Conservation (phyloP, 2,888 invertebrate genomes). For the Bimastos eiseni region DNA sequence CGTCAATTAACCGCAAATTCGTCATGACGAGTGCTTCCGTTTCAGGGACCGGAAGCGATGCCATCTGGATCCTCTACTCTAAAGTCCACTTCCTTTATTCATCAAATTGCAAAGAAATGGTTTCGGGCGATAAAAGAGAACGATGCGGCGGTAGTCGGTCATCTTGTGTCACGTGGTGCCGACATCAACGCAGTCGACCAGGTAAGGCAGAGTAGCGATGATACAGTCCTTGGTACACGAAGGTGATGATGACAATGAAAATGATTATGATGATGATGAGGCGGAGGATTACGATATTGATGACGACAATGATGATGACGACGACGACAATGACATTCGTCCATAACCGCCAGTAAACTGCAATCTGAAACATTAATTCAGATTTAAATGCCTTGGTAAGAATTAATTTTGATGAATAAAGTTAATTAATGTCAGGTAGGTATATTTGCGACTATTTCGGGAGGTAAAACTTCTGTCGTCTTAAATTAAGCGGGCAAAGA, state of each 20-base stretch:
- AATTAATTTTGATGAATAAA: too few relatives aligned
- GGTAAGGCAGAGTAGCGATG: neutral
- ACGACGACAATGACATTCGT: neutral
- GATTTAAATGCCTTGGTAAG: too few relatives aligned
- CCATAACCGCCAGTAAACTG: too few relatives aligned
- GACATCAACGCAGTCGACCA: neutral
- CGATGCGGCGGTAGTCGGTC: neutral
- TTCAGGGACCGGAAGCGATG: too few relatives aligned
- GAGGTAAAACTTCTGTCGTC: too few relatives aligned
- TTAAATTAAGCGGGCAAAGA: too few relatives aligned
- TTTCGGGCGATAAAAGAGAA: neutral
- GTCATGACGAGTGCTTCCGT: neutral
- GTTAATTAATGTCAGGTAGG: too few relatives aligned
- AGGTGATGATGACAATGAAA: neutral
- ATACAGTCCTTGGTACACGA: too few relatives aligned
- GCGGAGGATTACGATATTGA: neutral
- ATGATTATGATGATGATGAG: neutral
- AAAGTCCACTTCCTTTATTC: neutral
- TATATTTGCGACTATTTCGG: too few relatives aligned
- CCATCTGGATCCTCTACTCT: too few relatives aligned
- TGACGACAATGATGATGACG: too few relatives aligned
- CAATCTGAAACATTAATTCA: too few relatives aligned
- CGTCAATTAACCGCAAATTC: neutral
- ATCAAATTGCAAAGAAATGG: neutral
- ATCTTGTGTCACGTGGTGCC: neutral